Conservation (phyloP, 2,113 vertebrate species). For the human (Homo sapiens) region GRCh38 chr20:17465001-17465500, state of each 20-base stretch:
- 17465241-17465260: not conserved
- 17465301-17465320: not conserved
- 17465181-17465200: not conserved
- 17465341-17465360: constrained; percentile 98
- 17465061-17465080: not conserved
- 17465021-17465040: not conserved
- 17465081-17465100: not conserved
- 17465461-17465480: constrained; percentile 97
- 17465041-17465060: not conserved
- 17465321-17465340: constrained; percentile 94
- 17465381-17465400: constrained; percentile 99
- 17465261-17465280: not conserved
- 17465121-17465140: not conserved
- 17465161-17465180: not conserved
- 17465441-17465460: constrained; percentile 98
- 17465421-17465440: constrained; percentile 98
- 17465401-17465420: constrained; percentile 96
- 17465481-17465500: constrained; percentile 98
- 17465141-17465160: not conserved
- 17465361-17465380: constrained; percentile 97
- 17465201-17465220: not conserved
- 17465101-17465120: not conserved
- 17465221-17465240: not conserved
- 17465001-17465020: not conserved
- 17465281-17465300: not conserved